Evolutionary conservation across 1,140 invertebrate genomes (phyloP).

Genomic region (Drosophila athabasca): DNA sequence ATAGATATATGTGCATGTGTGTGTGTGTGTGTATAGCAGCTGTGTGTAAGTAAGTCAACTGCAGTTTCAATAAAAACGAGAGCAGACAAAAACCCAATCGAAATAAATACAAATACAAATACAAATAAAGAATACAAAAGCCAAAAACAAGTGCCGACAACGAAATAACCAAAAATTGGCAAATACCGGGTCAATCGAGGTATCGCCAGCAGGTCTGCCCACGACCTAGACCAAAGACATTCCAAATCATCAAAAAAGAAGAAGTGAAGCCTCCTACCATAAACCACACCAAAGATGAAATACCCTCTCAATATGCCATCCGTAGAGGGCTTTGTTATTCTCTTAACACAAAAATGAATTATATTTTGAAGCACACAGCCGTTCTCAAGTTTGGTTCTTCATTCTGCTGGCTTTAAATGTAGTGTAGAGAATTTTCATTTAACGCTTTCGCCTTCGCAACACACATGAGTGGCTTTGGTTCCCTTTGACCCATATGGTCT

Average conservation of each 20-base stretch:
- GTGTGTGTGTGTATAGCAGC: slow-evolving; percentile 54
- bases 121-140: slow-evolving; percentile 26
- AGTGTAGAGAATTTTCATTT: too few species aligned
- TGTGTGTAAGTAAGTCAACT: slow-evolving; percentile 57
- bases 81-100: slow-evolving; percentile 39
- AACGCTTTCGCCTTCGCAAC: too few species aligned
- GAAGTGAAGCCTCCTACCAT: neutral
- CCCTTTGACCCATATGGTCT: too few species aligned
- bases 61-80: slow-evolving; percentile 68
- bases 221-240: neutral
- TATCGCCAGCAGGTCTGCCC: slow-evolving; percentile 16
- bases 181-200: slow-evolving; percentile 15
- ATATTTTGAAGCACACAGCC: too few species aligned
- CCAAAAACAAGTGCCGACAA: slow-evolving; percentile 56
- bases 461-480: too few species aligned
- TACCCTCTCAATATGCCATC: neutral
- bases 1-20: slow-evolving; percentile 40
- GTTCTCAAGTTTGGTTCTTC: too few species aligned
- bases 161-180: slow-evolving; percentile 57
- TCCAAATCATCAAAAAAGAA: slow-evolving; percentile 4
- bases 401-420: too few species aligned
- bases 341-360: too few species aligned
- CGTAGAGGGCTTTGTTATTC: too few species aligned
- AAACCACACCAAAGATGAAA: neutral
- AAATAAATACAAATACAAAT: slow-evolving; percentile 2